phyloP scores from a whole-genome alignment of 1,140 invertebrate genomes.

The Caenorhabditis remanei region DNA sequence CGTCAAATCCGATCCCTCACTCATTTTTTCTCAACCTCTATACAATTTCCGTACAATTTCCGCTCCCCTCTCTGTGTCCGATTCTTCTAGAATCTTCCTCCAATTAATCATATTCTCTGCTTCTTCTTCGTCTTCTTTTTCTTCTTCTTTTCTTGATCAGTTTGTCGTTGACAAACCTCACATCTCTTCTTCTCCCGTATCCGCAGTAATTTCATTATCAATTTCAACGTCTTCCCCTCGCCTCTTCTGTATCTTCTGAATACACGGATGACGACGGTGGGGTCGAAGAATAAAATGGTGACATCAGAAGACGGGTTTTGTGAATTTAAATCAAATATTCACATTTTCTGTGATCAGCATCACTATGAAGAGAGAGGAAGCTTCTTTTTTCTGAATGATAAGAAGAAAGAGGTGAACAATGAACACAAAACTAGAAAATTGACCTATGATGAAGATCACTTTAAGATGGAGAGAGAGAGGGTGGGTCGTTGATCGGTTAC shows the following conservation, averaged over 20 bases:
- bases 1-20: no score
- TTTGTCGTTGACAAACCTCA: slow-evolving; percentile 9
- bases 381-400: neutral
- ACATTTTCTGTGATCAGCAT: neutral
- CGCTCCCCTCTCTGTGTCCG: no score
- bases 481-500: no score
- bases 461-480: no score
- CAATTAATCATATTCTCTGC: neutral
- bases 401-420: neutral
- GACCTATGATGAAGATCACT: neutral
- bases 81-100: neutral
- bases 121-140: neutral
- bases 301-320: neutral
- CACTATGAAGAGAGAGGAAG: neutral
- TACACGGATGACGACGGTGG: neutral
- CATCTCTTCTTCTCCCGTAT: neutral
- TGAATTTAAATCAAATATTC: neutral
- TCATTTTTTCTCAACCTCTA: no score
- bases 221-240: neutral
- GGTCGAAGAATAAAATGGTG: slow-evolving; percentile 8
- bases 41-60: no score
- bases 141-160: slow-evolving; percentile 8
- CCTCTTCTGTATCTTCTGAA: neutral
- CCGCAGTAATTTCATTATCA: slow-evolving; percentile 2
- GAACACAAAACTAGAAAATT: neutral